phyloP scores from a whole-genome alignment of 2,888 invertebrate species.

The Thysanoteuthis rhombus region DNA sequence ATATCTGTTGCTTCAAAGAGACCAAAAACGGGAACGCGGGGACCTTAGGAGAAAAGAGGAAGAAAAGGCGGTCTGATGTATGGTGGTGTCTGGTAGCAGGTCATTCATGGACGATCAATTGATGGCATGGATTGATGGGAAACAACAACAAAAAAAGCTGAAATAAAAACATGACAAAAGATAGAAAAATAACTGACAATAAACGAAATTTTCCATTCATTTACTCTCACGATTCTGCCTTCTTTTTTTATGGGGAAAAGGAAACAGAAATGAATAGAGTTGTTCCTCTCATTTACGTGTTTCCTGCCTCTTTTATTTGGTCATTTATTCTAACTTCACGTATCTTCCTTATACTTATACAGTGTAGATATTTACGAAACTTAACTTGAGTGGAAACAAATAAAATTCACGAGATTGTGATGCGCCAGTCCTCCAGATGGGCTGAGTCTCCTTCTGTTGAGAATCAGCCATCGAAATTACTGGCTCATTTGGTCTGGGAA shows the following conservation, averaged over 20 bases:
- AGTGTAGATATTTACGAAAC: background rate
- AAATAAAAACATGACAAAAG: background rate
- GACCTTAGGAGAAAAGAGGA: background rate
- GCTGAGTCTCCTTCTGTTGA: background rate
- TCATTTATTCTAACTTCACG: background rate
- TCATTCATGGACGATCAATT: background rate
- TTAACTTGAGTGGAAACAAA: background rate
- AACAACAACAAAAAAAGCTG: background rate
- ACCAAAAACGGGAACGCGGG: background rate
- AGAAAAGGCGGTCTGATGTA: background rate
- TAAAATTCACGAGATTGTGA: background rate
- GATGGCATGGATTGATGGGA: background rate
- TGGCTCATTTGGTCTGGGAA: background rate
- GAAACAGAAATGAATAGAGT: background rate
- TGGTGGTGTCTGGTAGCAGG: background rate
- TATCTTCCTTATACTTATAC: background rate
- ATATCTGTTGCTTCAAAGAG: background rate
- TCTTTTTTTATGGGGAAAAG: background rate
- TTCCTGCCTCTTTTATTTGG: background rate
- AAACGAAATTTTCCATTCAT: background rate
- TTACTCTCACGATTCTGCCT: background rate
- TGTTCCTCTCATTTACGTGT: background rate
- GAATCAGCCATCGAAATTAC: background rate
- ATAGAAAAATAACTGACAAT: background rate
- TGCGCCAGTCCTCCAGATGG: background rate